Base-by-base conservation (phyloP, 1,140 invertebrate species). In the Coptotermes formosanus region DNA sequence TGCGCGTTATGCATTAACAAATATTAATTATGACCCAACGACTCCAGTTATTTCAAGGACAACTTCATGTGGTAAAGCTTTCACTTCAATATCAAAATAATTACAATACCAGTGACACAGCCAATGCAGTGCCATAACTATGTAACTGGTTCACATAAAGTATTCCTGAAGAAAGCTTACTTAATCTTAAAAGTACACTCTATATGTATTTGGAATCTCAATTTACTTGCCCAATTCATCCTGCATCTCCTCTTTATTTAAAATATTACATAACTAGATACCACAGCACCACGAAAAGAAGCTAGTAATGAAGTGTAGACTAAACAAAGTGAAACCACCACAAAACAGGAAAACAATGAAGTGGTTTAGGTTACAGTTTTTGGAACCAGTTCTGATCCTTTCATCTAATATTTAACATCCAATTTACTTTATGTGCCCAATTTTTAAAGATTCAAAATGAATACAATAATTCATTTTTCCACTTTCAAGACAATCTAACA, bases 311-410 rank as follows among this genome's bases (percentile, higher is more conserved):
- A 75, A 11, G 64, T 75, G 64, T n/a, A 75, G 64, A 30, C 30
- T 55, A 21, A 55, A 55, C 52, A 30, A 75, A 75, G 64, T 75
- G 64, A 75, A 75, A 75, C 64, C 64, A 75, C 64, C n/a, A 75
- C 64, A 75, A 75, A 75, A 75, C 64, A 30, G 64, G 14, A 75
- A 75, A 75, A 75, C 64, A 75, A 75, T 75, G 64, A 75, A 75
- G 64, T 75, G 64, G 64, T 75, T 75, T 25, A 25, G 9, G 9
- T 64, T n/a, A n/a, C n/a, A 75, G 16, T 75, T 30, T 75, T 30
- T 75, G n/a, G 2, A 75, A 9, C 7, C n/a, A 30, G 9, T n/a
- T 75, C 9, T 75, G 14, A 75, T 75, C 9, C 6, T 30, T 11
- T 30, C n/a, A n/a, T 75, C n/a, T 75, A 30, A 75, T n/a, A 75